Conservation (phyloP, 2,797 vertebrate species). For the Mastacembelus armatus region DNA sequence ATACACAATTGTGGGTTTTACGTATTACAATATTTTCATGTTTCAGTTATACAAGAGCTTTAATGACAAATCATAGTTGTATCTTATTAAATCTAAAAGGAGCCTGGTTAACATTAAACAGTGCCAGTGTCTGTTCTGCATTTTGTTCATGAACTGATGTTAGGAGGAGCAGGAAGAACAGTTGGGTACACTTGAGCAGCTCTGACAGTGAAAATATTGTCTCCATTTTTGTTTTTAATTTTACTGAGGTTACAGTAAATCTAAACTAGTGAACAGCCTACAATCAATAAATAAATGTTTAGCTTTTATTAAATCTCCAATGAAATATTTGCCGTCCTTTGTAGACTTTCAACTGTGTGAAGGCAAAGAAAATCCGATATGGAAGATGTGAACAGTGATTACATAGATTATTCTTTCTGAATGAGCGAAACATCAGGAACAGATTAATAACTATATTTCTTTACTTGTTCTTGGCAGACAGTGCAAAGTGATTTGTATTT, state of each 20-base stretch:
- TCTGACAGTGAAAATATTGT: not conserved
- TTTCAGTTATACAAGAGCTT: too few species aligned
- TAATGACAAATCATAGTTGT: too few species aligned
- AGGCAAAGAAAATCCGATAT: too few species aligned
- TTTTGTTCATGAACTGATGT: too few species aligned
- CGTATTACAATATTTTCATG: too few species aligned
- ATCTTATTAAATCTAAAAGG: too few species aligned
- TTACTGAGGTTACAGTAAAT: not conserved
- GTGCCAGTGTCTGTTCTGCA: not conserved
- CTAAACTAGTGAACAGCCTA: not conserved
- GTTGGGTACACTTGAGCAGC: too few species aligned
- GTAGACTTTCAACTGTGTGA: too few species aligned
- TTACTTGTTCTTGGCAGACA: slow-evolving; percentile 36
- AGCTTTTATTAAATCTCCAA: not conserved
- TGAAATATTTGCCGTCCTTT: not conserved
- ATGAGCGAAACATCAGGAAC: not conserved
- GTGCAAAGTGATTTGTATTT: slow-evolving; percentile 44
- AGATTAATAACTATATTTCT: slow-evolving; percentile 23
- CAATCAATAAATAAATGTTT: not conserved
- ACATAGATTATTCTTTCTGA: not conserved
- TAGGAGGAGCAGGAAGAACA: not conserved
- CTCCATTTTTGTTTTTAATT: not conserved
- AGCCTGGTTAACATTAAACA: too few species aligned
- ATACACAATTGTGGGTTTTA: too few species aligned
- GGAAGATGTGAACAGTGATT: too few species aligned